Evolutionary conservation across 1,140 invertebrate genomes (phyloP), one percentile per base, ranked within the genome.

Genomic region (Cherax destructor): DNA sequence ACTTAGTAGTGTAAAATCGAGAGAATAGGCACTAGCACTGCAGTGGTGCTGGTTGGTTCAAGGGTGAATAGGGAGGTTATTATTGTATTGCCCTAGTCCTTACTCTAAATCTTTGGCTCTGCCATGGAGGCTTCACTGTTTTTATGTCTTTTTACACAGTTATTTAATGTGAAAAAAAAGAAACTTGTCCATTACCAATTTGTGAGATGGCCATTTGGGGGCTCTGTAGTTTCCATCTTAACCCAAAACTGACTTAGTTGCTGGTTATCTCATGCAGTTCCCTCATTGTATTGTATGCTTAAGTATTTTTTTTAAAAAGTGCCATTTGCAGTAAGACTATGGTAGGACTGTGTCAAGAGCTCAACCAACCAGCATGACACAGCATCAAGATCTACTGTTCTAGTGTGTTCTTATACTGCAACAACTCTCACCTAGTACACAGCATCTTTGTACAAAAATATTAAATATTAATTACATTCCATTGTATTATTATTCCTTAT

Each of bases 361-460:
- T 91, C 83, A 91, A 91, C 89, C 83, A 84, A 91, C 83, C 81
- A 86, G 89, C 83, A 91, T 91, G 89, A 79, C 89, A 91, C 80
- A 83, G 89, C 89, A 91, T 91, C 83, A 86, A 91, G 83, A 91
- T 86, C 89, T 91, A 91, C 89, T 85, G 89, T 91, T 89, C 87
- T 89, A 89, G 87, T 83, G 87, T 89, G 87, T 81, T 89, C 79
- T 91, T 85, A 91, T 91, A 91, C 89, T 91, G 72, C 83, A 84
- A 91, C 89, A 85, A 86, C 89, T 91, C 89, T 91, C 89, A 91
- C 87, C 89, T 91, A 91, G 89, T 91, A 91, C 83, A 74, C 89
- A 89, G 79, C 87, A 91, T 91, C 89, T 91, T 91, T 91, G 89
- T 91, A 91, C 89, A 91, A 91, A 91, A 91, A 91, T 91, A 91